Base-by-base conservation (phyloP, 2,113 vertebrate species). In the Speoplatyrhinus poulsoni region DNA sequence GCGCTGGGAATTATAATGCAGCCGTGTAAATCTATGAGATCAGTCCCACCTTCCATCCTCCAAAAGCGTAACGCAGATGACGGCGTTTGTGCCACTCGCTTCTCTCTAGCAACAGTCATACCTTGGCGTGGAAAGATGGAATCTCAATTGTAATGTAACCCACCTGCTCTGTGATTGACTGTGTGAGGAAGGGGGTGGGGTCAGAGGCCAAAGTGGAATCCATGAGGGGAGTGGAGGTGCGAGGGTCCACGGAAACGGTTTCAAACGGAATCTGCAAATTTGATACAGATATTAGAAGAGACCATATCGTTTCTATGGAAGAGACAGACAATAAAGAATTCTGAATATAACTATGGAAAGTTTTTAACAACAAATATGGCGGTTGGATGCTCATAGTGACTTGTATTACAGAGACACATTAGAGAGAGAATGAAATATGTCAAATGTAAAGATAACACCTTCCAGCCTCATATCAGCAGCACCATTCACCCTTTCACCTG, bases 101-200 rank as follows among this genome's bases (percentile, higher is more conserved):
- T 26, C 26, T 26, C 26, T 26, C 26, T 26, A 41, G 6, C 36
- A 41, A 41, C 36, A 8, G 36, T 41, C 36, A 41, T 41, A 8
- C 36, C 36, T 41, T 41, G 26, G 26, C 26, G 26, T 5, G 9
- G 0, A 32, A 0, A 41, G n/a, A 17, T 54, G 3, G 17, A 1
- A 26, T 58, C 32, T 13, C 0, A n/a, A 1, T 53, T 12, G 4
- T 9, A 15, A 46, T 58, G 80, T 90, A 68, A 12, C 66, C 8
- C 32, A 92, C 81, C 62, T 90, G 84, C 4, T 94, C 91, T 48
- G 87, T 62, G 41, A 87, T 0, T 3, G 87, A 76, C 9, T 89
- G 79, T 15, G 85, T 59, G 17, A 86, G 46, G 15, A 83, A 17
- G 4, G 77, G 65, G 19, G 57, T 19, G 12, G 84, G n/a, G 41